Base-by-base conservation (phyloP, 1,140 invertebrate genomes). In the Penaeus vannamei region DNA sequence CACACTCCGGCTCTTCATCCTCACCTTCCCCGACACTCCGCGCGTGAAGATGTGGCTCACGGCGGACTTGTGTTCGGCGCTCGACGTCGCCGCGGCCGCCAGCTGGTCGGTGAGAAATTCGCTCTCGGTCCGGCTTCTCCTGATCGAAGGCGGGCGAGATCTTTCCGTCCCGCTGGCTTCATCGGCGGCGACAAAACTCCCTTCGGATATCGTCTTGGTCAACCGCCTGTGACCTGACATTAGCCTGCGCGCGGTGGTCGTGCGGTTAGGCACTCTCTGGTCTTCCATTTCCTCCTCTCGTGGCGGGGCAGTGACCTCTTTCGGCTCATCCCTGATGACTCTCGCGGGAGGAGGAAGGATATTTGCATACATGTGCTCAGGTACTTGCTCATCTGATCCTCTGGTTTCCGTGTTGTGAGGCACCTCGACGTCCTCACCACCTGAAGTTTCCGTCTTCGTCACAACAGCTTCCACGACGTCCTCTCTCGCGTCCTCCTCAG, bases 201-300 rank as follows among this genome's bases (percentile, higher is more conserved):
- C 87, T n/a, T 89, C 87, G 8, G 87, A 89, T 64, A 89, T 89
- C 23, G 87, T 85, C 53, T 89, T 89, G 32, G 87, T 89, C 29
- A 89, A 81, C 64, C 87, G 69, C 36, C 87, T 66, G 72, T 89
- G 87, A 26, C 69, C 46, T 60, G 36, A 46, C 59, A 64, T 23
- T 20, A 89, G 36, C 42, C 59, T 77, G 14, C 72, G 64, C 22
- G 60, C 8, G 62, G 76, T 46, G 17, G 22, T 77, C 14, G 64
- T 64, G 22, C 46, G 69, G 19, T 36, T 8, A 76, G 5, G 29
- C 23, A 36, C 26, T 76, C 2, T 22, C 17, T 19, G 20, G 72
- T 7, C n/a, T 20, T 26, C n/a, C 26, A 8, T 8, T 29, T 32
- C 72, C 32, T 76, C 72, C 72, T 76, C 72, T 17, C 17, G 29